Conservation (phyloP, 2,113 vertebrate genomes). For the Passer domesticus region DNA sequence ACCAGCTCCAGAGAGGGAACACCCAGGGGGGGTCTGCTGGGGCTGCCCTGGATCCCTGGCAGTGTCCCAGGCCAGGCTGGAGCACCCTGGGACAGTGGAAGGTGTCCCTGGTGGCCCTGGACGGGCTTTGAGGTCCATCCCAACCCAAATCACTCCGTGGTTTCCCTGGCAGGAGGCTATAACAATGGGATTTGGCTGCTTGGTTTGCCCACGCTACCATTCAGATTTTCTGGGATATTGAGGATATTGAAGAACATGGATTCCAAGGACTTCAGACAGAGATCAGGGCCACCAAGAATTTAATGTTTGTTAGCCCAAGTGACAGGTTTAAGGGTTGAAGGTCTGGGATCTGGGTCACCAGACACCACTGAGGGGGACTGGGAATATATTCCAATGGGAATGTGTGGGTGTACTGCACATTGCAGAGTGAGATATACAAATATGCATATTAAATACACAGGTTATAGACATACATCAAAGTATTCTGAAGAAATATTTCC, state of each 20-base stretch:
- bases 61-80: neutral
- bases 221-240: neutral
- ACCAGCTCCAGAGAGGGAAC: no score
- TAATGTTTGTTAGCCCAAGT: neutral
- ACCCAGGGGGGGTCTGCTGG: rapidly evolving
- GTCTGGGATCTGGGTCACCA: neutral
- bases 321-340: neutral
- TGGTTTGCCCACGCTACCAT: neutral
- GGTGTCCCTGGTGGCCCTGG: neutral
- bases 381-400: neutral
- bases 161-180: neutral
- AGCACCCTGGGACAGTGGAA: neutral
- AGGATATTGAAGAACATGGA: neutral
- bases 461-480: neutral
- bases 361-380: neutral
- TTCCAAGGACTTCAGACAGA: neutral
- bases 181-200: neutral
- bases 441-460: no score
- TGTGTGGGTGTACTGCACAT: neutral
- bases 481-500: neutral
- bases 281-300: neutral
- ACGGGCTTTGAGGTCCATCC: neutral
- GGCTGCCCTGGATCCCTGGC: neutral
- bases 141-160: neutral
- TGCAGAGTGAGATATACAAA: neutral